phyloP scores from a whole-genome alignment of 2,797 vertebrate species.

The Sebastes jordani region DNA sequence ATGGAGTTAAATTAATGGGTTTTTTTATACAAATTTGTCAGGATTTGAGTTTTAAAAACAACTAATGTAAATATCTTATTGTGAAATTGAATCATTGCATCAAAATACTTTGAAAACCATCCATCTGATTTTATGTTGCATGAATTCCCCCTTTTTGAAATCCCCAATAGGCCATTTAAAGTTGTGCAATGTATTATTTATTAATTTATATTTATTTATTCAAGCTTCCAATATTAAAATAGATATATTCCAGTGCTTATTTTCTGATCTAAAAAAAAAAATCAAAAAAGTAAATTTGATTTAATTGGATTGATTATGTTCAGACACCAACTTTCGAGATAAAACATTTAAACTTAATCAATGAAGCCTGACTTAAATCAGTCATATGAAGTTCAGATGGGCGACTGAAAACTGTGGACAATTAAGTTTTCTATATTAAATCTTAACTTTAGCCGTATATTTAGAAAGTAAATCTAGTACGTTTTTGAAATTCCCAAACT shows the following conservation, averaged over 20 bases:
- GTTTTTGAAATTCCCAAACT: not conserved
- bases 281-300: not conserved
- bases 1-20: not conserved
- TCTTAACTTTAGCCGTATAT: not conserved
- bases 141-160: not conserved
- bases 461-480: not conserved
- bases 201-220: not conserved
- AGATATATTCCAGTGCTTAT: not conserved
- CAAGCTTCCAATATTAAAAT: not conserved
- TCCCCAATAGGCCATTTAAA: not conserved
- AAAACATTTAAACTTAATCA: not conserved
- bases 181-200: not conserved
- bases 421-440: not conserved
- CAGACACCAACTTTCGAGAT: not conserved
- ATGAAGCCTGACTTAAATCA: not conserved
- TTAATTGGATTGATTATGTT: not conserved
- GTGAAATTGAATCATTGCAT: not conserved
- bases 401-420: not conserved
- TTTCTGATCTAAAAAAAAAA: no score
- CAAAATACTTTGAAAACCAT: not conserved
- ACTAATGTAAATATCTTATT: not conserved
- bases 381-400: not conserved
- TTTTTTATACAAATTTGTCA: not conserved
- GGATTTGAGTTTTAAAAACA: not conserved
- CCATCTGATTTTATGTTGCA: not conserved